phyloP scores from a whole-genome alignment of 1,140 invertebrate genomes.

The Himalopsyche phryganea region DNA sequence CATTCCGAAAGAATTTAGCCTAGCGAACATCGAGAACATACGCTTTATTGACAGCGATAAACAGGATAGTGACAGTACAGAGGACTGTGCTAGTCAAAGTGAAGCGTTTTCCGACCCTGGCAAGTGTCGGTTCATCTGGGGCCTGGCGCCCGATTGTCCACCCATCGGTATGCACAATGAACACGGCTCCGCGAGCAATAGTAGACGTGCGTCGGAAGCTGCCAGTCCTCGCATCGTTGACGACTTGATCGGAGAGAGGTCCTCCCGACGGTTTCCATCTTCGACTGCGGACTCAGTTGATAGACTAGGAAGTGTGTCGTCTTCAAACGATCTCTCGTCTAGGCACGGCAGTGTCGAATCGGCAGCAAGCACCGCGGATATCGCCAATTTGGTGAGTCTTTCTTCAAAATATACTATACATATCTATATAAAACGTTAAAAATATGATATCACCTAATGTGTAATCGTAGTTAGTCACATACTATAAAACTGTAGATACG shows the following conservation, averaged over 20 bases:
- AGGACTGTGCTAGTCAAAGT: slow-evolving; percentile 11
- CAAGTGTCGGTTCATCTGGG: slow-evolving; percentile 32
- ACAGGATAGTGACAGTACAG: slow-evolving; percentile 18
- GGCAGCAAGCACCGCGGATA: slow-evolving; percentile 39
- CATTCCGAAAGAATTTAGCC: slow-evolving; percentile 38
- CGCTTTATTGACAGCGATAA: slow-evolving; percentile 32
- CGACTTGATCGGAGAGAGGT: slow-evolving; percentile 45
- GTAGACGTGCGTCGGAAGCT: slow-evolving; percentile 14
- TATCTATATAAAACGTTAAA: too few species aligned
- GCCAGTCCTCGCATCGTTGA: slow-evolving; percentile 44
- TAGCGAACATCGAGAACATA: slow-evolving; percentile 34
- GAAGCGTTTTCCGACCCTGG: slow-evolving; percentile 16
- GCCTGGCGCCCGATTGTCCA: background rate
- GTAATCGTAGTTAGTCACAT: too few species aligned
- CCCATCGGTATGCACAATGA: slow-evolving; percentile 30
- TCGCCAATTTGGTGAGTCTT: slow-evolving; percentile 14
- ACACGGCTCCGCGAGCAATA: slow-evolving; percentile 37
- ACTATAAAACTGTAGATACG: too few species aligned
- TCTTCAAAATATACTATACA: too few species aligned
- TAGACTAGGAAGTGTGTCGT: slow-evolving; percentile 47
- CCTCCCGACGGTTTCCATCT: slow-evolving; percentile 11
- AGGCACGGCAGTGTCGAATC: slow-evolving; percentile 44
- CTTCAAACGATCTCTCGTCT: slow-evolving; percentile 35
- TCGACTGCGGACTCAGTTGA: slow-evolving; percentile 42
- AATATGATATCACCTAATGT: too few species aligned